Percentiles rank a stretch among this genome's conserved stretches.
phyloP scores from a whole-genome alignment of 2,113 vertebrate genomes.

The Zapornia atra region DNA sequence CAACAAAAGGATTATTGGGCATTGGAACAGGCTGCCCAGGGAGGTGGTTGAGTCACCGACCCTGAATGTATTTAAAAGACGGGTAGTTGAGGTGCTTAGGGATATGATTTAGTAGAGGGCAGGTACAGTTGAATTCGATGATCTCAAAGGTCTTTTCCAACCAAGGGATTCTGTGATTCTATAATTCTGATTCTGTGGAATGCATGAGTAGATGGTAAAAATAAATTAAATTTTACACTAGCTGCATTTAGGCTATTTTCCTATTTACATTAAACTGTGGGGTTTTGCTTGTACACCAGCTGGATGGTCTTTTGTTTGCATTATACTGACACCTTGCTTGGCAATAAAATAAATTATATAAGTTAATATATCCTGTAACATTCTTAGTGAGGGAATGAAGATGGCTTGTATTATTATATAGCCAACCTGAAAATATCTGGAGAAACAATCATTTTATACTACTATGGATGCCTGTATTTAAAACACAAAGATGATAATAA shows the following conservation, averaged over 20 bases:
- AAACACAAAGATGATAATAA: neutral
- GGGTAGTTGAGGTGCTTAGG: no score
- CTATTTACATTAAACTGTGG: neutral
- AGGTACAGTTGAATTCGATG: no score
- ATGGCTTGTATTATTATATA: constrained; percentile 76
- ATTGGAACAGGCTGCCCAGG: no score
- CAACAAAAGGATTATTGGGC: no score
- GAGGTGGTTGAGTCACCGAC: no score
- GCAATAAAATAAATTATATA: constrained; percentile 82
- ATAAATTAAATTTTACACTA: neutral
- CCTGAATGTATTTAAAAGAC: no score
- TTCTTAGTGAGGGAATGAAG: constrained; percentile 83
- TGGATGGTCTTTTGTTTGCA: neutral
- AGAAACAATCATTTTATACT: neutral
- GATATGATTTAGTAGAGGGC: no score
- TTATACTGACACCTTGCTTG: constrained; percentile 62
- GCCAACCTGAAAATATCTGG: constrained; percentile 79
- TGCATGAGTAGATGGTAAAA: neutral
- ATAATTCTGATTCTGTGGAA: neutral
- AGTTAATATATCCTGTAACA: constrained; percentile 83
- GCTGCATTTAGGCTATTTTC: constrained; percentile 9
- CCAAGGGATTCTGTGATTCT: no score
- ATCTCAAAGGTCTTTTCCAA: no score
- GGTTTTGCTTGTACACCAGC: neutral
- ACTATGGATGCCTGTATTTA: neutral